Evolutionary conservation across 2,888 invertebrate species (phyloP).

Genomic region (Netelia inedita): DNA sequence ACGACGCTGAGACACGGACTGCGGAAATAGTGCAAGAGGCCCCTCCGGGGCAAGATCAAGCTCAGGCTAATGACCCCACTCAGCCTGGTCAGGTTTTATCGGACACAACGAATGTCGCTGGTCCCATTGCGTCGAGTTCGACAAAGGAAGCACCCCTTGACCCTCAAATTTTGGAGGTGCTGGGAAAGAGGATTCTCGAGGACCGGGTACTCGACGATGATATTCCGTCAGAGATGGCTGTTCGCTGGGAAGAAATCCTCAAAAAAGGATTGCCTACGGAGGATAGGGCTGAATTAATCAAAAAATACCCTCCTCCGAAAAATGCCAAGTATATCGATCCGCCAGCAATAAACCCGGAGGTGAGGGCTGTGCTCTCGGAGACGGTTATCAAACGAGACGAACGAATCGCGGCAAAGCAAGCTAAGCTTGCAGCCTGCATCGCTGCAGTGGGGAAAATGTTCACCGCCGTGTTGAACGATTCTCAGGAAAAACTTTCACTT

Average conservation of each 20-base stretch:
- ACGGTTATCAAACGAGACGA: too few relatives aligned
- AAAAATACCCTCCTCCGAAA: slow-evolving; percentile 53
- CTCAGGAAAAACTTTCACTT: slow-evolving; percentile 14
- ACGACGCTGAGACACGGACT: background rate
- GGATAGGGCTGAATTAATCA: slow-evolving; percentile 18
- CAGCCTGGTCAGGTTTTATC: slow-evolving; percentile 13
- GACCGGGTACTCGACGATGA: slow-evolving; percentile 43
- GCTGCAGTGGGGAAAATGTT: too few relatives aligned
- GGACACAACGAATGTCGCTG: background rate
- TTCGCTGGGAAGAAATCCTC: slow-evolving; percentile 54
- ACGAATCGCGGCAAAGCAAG: too few relatives aligned
- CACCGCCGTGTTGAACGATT: slow-evolving; percentile 21
- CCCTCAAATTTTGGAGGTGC: slow-evolving; percentile 29
- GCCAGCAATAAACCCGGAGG: slow-evolving; percentile 47
- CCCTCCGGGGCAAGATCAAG: background rate
- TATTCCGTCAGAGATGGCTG: slow-evolving; percentile 27
- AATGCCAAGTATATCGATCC: slow-evolving; percentile 43
- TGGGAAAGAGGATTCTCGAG: slow-evolving; percentile 24
- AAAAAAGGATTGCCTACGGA: slow-evolving; percentile 47
- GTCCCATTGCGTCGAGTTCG: background rate
- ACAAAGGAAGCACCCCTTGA: slow-evolving; percentile 14
- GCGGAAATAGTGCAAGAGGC: slow-evolving; percentile 5
- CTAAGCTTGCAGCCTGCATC: too few relatives aligned
- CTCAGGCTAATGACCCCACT: slow-evolving; percentile 19
- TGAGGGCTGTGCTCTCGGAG: too few relatives aligned